phyloP scores from a whole-genome alignment of 2,797 vertebrate species.

The Sebastolobus altivelis region DNA sequence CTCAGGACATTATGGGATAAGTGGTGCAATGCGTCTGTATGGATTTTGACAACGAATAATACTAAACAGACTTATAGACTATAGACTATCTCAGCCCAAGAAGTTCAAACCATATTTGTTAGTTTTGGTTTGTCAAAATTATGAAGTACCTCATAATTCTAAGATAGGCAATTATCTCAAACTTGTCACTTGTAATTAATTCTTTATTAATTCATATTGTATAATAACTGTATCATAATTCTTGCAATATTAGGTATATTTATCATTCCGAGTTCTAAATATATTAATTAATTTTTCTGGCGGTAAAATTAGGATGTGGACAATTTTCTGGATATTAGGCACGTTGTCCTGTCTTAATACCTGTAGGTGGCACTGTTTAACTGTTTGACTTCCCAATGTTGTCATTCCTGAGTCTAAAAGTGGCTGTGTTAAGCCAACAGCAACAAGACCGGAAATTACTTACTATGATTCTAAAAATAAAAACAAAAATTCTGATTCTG shows the following conservation, averaged over 20 bases:
- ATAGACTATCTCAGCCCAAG: background rate
- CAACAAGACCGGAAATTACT: slow-evolving; percentile 7
- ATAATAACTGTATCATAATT: background rate
- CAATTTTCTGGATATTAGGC: background rate
- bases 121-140: background rate
- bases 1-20: background rate
- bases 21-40: slow-evolving; percentile 34
- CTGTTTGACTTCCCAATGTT: slow-evolving; percentile 35
- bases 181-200: background rate
- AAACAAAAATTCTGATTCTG: background rate
- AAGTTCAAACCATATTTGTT: background rate
- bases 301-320: background rate
- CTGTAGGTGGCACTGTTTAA: slow-evolving; percentile 69
- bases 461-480: slow-evolving; percentile 18
- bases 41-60: background rate
- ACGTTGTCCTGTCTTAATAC: background rate
- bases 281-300: background rate
- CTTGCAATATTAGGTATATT: background rate
- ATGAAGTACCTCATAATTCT: background rate
- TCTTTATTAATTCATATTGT: background rate
- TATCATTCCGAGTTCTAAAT: background rate
- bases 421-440: background rate
- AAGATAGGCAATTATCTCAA: background rate
- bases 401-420: slow-evolving; percentile 16
- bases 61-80: background rate